Base-by-base conservation (phyloP, 2,797 vertebrate genomes). In the Onychomys torridus region DNA sequence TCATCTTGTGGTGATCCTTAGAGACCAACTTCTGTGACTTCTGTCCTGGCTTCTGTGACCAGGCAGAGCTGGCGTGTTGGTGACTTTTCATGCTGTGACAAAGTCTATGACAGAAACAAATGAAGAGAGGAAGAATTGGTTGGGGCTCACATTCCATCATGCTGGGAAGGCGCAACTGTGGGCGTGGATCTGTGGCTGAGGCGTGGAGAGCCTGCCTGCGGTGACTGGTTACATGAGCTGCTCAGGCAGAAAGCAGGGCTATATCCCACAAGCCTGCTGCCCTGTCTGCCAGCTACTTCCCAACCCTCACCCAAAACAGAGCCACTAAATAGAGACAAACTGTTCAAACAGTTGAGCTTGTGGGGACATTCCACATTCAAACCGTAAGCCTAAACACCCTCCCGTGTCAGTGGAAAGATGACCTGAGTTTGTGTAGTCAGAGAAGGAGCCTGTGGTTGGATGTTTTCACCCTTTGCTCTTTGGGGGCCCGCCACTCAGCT, bases 401-500 rank as follows among this genome's bases (percentile, higher is more conserved):
- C 61, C 43, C 73, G n/a, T 65, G 61, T 96, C 86, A 82, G 61
- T 90, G 87, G 65, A 49, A 92, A 93, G 55, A 34, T 86, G 59
- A 49, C 78, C 63, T 86, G 49, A 91, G 90, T 67, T 65, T 92
- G 21, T 86, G 5, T 65, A 73, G 82, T 67, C 67, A 90, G 73
- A 89, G 69, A 89, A 16, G 57, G 67, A 90, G 88, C 21, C 93
- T 6, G n/a, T 75, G 43, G 37, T 75, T 75, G 71, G 21, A 40
- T 75, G 21, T 75, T 75, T 75, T 73, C 11, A 73, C n/a, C 40
- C n/a, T 73, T 75, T 40, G 71, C 37, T 75, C 21, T 75, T 75
- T 75, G 71, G 21, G 37, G 5, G 71, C 37, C 71, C 2, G 0
- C 37, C 71, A 75, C 71, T 10, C 37, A 40, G 71, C n/a, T 75